A percentile compares a stretch with the other conserved stretches of the same genome.
Evolutionary conservation across 37 sponge, comb jelly and placozoan genomes (phyloP).

Genomic region (Ianthella basta): DNA sequence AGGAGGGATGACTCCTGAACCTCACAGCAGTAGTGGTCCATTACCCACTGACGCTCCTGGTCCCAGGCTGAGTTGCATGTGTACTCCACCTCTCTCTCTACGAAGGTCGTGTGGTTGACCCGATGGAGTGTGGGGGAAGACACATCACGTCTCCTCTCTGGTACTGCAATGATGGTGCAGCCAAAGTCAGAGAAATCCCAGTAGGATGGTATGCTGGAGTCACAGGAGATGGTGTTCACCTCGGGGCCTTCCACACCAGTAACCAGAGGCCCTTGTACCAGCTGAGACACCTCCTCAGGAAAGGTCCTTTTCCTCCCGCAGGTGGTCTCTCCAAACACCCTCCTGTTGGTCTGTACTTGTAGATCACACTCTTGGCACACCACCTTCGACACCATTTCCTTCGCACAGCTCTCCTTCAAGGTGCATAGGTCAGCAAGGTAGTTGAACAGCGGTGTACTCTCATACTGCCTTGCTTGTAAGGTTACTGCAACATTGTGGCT

Average conservation of each 20-base stretch:
- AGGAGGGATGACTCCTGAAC: neutral
- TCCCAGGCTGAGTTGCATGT: neutral
- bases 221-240: conserved; percentile 3
- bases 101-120: neutral
- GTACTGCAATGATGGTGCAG: neutral
- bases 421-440: neutral
- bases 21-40: conserved; percentile 21
- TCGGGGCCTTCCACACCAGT: conserved; percentile 3
- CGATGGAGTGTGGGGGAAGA: no score
- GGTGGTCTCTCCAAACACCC: neutral
- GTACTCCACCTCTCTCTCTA: neutral
- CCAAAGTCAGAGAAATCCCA: conserved; percentile 12
- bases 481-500: conserved; percentile 1
- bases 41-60: neutral
- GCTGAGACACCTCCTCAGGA: neutral
- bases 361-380: conserved; percentile 1
- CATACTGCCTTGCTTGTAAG: neutral
- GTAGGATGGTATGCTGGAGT: neutral
- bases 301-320: neutral
- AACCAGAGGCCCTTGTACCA: neutral
- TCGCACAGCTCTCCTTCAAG: neutral
- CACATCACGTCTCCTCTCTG: neutral
- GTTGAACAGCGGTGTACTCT: neutral
- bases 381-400: neutral
- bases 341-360: neutral